A percentile compares a stretch with the other conserved stretches of the same genome.
These are phyloP conservation scores for Penaeus monodon DNA, from an alignment of 2,888 invertebrate species.

Conservation along the genomic window DNA sequence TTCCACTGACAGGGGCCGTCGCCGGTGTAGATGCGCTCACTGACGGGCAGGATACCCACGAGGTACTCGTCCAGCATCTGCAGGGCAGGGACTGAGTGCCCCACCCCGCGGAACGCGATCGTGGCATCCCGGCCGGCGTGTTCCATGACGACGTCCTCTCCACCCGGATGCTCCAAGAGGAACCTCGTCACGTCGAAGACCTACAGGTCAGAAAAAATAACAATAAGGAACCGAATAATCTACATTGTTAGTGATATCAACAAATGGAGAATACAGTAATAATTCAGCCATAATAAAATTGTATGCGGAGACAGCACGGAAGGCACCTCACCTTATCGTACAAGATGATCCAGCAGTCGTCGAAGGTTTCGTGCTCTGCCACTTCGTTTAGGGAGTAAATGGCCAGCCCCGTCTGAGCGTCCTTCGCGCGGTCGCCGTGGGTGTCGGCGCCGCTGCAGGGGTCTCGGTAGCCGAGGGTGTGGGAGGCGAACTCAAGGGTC, in stretches of 20 bases:
- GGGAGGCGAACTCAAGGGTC: slow-evolving; percentile 41
- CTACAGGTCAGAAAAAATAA: slow-evolving; percentile 68
- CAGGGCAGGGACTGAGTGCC: slow-evolving; percentile 79
- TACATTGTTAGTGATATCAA: too few relatives aligned
- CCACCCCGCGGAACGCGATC: slow-evolving; percentile 83
- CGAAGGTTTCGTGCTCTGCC: slow-evolving; percentile 78
- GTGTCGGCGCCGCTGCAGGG: background rate
- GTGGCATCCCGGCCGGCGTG: slow-evolving; percentile 89
- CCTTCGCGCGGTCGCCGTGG: slow-evolving; percentile 2
- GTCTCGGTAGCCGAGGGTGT: slow-evolving; percentile 44
- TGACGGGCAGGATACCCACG: slow-evolving; percentile 81
- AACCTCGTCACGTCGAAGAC: slow-evolving; percentile 87
- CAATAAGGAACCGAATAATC: too few relatives aligned
- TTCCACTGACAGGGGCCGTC: slow-evolving; percentile 43
- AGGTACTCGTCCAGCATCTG: slow-evolving; percentile 79
- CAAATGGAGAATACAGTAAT: too few relatives aligned
- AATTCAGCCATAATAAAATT: too few relatives aligned
- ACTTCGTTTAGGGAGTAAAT: slow-evolving; percentile 77
- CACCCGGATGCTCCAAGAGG: slow-evolving; percentile 84
- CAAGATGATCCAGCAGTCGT: slow-evolving; percentile 88
- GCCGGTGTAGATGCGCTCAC: slow-evolving; percentile 77
- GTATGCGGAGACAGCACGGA: too few relatives aligned
- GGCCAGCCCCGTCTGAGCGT: slow-evolving; percentile 63
- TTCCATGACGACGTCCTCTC: slow-evolving; percentile 84
- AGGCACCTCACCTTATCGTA: slow-evolving; percentile 74